Conservation (phyloP, 2,888 invertebrate genomes). For the Drosophila sordidapex region DNA sequence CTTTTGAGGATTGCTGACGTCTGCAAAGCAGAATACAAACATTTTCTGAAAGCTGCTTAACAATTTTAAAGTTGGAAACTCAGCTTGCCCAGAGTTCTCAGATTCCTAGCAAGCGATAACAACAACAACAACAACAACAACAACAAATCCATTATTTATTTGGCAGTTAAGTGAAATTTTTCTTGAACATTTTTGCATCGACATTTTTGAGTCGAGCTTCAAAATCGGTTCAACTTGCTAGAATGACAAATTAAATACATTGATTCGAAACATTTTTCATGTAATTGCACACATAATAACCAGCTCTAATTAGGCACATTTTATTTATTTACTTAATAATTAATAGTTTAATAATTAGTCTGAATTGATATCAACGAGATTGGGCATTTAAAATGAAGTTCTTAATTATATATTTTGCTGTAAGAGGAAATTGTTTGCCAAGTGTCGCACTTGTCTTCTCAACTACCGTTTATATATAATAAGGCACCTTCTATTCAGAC, state of each 20-base stretch:
- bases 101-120: neutral
- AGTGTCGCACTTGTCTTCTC: constrained; percentile 35
- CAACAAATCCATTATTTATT: neutral
- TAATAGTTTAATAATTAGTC: too few relatives aligned
- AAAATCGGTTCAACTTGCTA: neutral
- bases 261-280: neutral
- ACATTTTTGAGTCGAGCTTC: neutral
- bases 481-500: constrained; percentile 43
- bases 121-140: neutral
- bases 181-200: too few relatives aligned
- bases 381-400: too few relatives aligned
- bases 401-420: neutral
- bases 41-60: neutral
- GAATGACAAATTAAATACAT: neutral
- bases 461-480: constrained; percentile 50
- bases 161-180: neutral
- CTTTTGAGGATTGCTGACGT: neutral
- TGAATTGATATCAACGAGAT: too few relatives aligned
- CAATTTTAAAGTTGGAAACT: neutral
- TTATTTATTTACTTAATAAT: too few relatives aligned
- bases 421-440: constrained; percentile 8
- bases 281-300: neutral
- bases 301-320: neutral
- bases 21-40: neutral
- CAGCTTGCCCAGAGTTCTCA: neutral